Evolutionary conservation across 2,888 invertebrate genomes (phyloP).

Genomic region (Coelogynopora nodosa): DNA sequence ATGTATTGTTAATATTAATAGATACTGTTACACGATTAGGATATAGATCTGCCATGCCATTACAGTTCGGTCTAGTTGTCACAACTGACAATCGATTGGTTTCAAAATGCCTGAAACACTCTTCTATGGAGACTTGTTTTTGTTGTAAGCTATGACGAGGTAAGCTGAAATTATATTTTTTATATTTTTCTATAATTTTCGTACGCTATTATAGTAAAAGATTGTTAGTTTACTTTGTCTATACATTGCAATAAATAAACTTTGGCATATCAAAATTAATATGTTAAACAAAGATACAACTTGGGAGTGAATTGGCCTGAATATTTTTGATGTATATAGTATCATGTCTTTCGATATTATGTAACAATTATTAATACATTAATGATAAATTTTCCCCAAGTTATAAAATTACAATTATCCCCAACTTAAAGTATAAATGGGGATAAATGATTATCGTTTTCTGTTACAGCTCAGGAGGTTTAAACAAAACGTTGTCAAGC

Average conservation of each 20-base stretch:
- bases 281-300: too few species aligned
- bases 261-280: too few species aligned
- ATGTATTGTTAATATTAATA: too few species aligned
- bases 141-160: background rate
- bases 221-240: too few species aligned
- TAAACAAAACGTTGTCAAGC: background rate
- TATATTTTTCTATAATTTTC: background rate
- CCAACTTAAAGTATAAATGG: too few species aligned
- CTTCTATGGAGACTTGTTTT: background rate
- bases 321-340: too few species aligned
- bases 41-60: background rate
- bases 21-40: background rate
- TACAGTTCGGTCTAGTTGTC: background rate
- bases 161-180: background rate
- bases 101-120: background rate
- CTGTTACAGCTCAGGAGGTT: background rate
- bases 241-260: too few species aligned
- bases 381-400: too few species aligned
- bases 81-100: background rate
- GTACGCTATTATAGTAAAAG: background rate
- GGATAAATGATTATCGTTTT: background rate
- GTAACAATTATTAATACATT: too few species aligned
- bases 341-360: too few species aligned
- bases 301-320: too few species aligned
- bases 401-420: too few species aligned